Evolutionary conservation across 2,888 invertebrate species (phyloP), one percentile per base, ranked within the genome.

Genomic region (Brachyopa scutellaris): DNA sequence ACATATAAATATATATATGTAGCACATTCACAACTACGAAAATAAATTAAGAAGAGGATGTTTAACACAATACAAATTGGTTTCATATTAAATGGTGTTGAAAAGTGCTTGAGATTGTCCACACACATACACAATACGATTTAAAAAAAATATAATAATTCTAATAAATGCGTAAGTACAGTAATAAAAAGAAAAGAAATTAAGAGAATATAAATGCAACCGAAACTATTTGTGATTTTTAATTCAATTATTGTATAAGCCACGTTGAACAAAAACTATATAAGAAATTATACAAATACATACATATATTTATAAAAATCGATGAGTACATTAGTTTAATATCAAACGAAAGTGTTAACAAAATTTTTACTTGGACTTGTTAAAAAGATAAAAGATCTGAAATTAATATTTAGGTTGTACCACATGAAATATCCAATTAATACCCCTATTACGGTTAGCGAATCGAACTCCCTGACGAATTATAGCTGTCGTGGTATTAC

Each of bases 171-270:
- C 8, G 6, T 11, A 45, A 21, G 9, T 15, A 21, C 2, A 23
- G 47, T 19, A 8, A 31, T 26, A 40, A 55, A 23, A 2, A 38
- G 38, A n/a, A 13, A 47, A 23, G 38, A 49, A 26, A 5, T 6
- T 53, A 19, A 21, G n/a, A 31, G 2, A 47, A 59, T 6, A 36
- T 26, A 26, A 59, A 11, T 36, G 19, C 8, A 29, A 36, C 11
- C 23, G 23, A 13, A 29, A 42, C n/a, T 7, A 26, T 61, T 51
- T 49, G 38, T 62, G 62, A 49, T 64, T 49, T 61, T 38, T 36
- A 64, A 51, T 64, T 64, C 64, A 64, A 64, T 64, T 64, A 51
- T n/a, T 64, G 38, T 51, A 29, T 64, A 51, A 40, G 26, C 29
- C 33, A 47, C 13, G 9, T 33, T 62, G 33, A 47, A 47, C 49